Evolutionary conservation across 2,888 invertebrate genomes (phyloP), one percentile per base, ranked within the genome.

Genomic region (Drosophila tanythrix): DNA sequence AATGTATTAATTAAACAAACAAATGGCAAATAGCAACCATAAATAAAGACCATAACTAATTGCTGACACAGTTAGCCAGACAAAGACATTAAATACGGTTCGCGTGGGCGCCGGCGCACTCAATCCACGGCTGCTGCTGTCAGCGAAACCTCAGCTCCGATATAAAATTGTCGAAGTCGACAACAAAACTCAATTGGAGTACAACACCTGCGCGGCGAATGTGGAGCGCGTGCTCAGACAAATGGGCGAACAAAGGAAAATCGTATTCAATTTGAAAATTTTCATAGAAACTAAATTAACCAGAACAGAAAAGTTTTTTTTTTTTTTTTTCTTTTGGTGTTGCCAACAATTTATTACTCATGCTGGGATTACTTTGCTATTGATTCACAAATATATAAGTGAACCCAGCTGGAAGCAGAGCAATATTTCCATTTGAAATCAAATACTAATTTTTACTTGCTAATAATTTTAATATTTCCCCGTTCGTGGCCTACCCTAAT

Each of bases 61-160:
- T 88, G 85, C 88, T 88, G 85, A 88, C 85, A 88, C 86, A 85
- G 88, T 88, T 83, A 75, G 83, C 75, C 68, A 74, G 86, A 87
- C 83, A 84, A 88, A 76, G 70, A 79, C 79, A 82, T 71, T 85
- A 81, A 76, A 74, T 57, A 71, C 64, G 63, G 43, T 64, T 76
- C 67, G 74, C 71, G 85, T 85, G 88, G 85, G 85, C 88, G 85
- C 82, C 86, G 70, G 62, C 74, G 64, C 73, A 68, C 43, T 57
- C 61, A 33, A 46, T 33, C 40, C 13, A 55, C 25, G 7, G 38
- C 43, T 15, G 15, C 35, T 29, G 74, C 74, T 84, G 80, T 83
- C 84, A 83, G 80, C 76, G 79, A 74, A 74, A 79, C 58, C 52
- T 81, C 78, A 73, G 67, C 74, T 67, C 64, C 68, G 76, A 78